These are phyloP conservation scores for Julus scandinavius DNA, from an alignment of 2,888 invertebrate species.

Conservation along the genomic window DNA sequence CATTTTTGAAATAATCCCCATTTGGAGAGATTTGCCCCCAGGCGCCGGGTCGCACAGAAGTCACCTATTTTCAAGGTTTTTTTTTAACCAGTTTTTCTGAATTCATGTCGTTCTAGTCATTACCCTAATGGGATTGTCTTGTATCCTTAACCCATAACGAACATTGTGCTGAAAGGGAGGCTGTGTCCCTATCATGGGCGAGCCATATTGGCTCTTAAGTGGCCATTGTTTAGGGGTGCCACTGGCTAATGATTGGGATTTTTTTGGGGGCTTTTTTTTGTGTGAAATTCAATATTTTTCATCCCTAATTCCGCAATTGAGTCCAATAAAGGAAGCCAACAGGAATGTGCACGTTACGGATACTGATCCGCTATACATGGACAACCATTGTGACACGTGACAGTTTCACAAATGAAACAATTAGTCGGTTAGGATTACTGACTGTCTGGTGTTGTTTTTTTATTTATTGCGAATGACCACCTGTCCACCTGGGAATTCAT, in stretches of 20 bases:
- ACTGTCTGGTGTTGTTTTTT: background rate
- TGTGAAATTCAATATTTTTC: background rate
- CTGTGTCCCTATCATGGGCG: background rate
- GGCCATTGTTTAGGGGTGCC: slow-evolving; percentile 26
- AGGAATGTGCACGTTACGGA: background rate
- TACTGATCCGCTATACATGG: background rate
- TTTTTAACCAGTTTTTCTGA: slow-evolving; percentile 5
- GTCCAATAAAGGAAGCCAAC: background rate
- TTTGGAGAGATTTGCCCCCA: background rate
- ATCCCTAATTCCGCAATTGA: slow-evolving; percentile 39
- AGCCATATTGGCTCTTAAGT: slow-evolving; percentile 26
- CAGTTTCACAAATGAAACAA: background rate
- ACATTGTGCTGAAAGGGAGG: slow-evolving; percentile 4
- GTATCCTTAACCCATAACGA: slow-evolving; percentile 30
- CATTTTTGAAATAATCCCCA: background rate
- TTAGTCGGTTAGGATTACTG: background rate
- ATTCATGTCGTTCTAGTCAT: slow-evolving; percentile 38
- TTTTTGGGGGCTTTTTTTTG: background rate
- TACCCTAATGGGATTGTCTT: slow-evolving; percentile 42
- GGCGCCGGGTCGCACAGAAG: slow-evolving; percentile 15
- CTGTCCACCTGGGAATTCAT: slow-evolving; percentile 22
- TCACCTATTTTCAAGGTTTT: slow-evolving; percentile 5
- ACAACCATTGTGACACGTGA: slow-evolving; percentile 4
- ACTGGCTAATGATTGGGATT: background rate
- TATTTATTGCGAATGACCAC: background rate